phyloP scores from a whole-genome alignment of 2,113 vertebrate species.

The Phaethon lepturus region DNA sequence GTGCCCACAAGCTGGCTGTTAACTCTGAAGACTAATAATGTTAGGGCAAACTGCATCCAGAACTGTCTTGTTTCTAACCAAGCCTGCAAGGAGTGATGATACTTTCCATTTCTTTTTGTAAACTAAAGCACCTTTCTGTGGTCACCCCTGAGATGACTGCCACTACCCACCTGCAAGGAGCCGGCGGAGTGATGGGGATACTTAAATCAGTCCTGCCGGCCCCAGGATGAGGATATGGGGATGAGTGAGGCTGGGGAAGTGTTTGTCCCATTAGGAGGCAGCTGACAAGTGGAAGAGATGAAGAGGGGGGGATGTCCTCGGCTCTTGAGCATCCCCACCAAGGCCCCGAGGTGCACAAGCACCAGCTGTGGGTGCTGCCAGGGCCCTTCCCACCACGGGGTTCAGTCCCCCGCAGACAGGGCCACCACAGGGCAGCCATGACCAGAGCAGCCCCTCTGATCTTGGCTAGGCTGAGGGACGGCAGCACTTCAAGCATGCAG shows the following conservation, averaged over 20 bases:
- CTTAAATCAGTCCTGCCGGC: rapidly evolving
- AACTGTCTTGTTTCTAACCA: not conserved
- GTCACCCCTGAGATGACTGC: not conserved
- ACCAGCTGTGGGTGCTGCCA: not conserved
- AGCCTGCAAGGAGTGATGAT: not conserved
- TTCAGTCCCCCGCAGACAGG: not conserved
- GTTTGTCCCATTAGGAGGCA: not conserved
- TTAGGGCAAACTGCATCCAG: not conserved
- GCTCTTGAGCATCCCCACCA: not conserved
- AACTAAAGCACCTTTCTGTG: not conserved
- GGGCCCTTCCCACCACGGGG: not conserved
- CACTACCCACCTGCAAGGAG: too few species aligned
- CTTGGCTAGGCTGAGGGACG: not conserved
- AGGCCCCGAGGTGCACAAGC: not conserved
- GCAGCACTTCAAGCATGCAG: not conserved
- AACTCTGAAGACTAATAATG: not conserved
- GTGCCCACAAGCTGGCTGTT: not conserved
- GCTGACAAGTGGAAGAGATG: not conserved
- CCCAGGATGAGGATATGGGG: not conserved
- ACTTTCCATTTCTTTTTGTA: not conserved
- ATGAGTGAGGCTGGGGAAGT: not conserved
- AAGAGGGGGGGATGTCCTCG: not conserved
- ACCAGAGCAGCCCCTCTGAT: not conserved
- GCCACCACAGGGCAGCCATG: not conserved
- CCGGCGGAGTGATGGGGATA: rapidly evolving